Evolutionary conservation across 2,113 vertebrate genomes (phyloP), one percentile per base, ranked within the genome.

Genomic region (Coptodon bakossiorum): DNA sequence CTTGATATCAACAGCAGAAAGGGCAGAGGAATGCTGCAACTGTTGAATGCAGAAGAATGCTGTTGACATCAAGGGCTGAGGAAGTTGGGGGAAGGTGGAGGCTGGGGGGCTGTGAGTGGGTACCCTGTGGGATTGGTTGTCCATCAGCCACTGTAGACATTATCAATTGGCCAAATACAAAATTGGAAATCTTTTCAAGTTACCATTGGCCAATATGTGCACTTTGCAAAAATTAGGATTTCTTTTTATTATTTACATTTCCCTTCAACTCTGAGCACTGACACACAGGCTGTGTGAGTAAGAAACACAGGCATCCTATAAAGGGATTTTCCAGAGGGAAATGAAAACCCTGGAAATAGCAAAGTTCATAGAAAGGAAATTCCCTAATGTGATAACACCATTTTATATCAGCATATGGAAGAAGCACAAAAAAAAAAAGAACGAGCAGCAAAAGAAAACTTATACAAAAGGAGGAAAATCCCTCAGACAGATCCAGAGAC

Each of bases 311-410:
- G 4, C 34, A 66, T 66, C 61, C 4, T 66, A 9, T 38, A 36
- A 38, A 66, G 61, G 34, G 61, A 68, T 63, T 63, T 63, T 63
- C 31, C 59, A 63, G 19, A 38, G n/a, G 19, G 34, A 38, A 68
- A 68, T 68, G 34, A 68, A 68, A 68, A 68, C 61, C 22, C 19
- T 38, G 34, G 2, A 68, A 68, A 68, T 12, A 3, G 45, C 45
- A 16, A 16, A 16, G 19, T 68, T 36, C 0, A 1, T 68, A 68
- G 63, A 38, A 40, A 68, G 63, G 63, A 68, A 40, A 68, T 13
- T 36, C 3, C 0, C 34, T 38, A 38, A 34, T 68, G 19, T 68
- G 0, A 68, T 0, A 68, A 68, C 2, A 68, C 19, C 2, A 68
- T 38, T 38, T 68, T 38, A 68, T 68, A n/a, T 68, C 34, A 5